Conservation (phyloP, 2,113 vertebrate species). For the Hipposideros armiger region DNA sequence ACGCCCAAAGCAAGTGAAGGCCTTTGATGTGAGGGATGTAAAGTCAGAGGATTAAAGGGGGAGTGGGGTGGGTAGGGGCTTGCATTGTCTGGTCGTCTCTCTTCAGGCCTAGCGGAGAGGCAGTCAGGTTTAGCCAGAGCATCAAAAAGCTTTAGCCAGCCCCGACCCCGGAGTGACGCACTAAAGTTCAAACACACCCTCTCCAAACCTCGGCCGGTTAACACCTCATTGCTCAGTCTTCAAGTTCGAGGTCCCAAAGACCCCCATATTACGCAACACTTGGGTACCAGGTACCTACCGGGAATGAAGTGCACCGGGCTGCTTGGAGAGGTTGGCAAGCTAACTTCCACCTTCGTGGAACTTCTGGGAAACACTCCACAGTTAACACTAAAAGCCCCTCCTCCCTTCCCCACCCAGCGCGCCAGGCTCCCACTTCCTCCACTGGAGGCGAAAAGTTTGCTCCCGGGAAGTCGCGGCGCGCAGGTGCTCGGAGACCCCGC, state of each 20-base stretch:
- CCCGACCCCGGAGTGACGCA: background rate
- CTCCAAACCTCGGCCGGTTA: background rate
- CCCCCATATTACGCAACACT: background rate
- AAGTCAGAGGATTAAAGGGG: background rate
- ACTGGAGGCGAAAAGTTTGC: slow-evolving; percentile 44
- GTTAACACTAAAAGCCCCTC: slow-evolving; percentile 11
- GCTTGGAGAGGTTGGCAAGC: background rate
- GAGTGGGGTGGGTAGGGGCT: background rate
- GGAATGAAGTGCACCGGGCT: background rate
- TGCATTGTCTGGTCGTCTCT: background rate
- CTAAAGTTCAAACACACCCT: background rate
- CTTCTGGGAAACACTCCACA: background rate
- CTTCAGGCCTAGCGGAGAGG: background rate
- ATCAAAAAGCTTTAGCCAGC: background rate
- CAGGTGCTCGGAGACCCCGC: slow-evolving; percentile 35
- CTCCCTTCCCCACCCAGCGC: background rate
- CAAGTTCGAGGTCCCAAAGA: background rate
- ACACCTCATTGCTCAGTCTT: background rate
- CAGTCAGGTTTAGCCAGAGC: background rate
- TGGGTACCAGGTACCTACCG: background rate
- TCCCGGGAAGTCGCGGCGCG: background rate
- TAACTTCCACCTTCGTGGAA: background rate
- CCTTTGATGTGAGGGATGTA: background rate
- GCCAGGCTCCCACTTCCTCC: slow-evolving; percentile 14
- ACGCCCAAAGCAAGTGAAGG: background rate